These are phyloP conservation scores for Coelopa pilipes DNA, from an alignment of 2,888 invertebrate genomes.

Conservation along the genomic window DNA sequence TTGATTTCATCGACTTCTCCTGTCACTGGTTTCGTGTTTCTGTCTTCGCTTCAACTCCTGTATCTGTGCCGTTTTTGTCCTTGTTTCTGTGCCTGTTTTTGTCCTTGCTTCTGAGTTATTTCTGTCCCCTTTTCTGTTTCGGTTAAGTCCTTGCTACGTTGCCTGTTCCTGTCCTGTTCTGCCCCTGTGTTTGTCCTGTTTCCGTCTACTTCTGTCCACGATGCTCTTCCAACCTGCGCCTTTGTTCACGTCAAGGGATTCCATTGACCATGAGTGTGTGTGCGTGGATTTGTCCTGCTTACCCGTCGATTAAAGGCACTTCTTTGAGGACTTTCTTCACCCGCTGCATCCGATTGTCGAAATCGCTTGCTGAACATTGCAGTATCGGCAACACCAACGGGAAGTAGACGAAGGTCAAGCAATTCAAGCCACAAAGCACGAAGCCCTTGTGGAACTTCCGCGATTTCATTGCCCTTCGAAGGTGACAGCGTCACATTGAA, in stretches of 20 bases:
- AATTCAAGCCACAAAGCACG: conserved; percentile 67
- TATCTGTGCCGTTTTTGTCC: no score
- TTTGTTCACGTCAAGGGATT: background rate
- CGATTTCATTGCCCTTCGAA: conserved; percentile 66
- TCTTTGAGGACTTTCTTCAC: conserved; percentile 71
- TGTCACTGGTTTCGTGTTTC: no score
- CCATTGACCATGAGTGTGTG: background rate
- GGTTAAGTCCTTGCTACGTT: conserved; percentile 41
- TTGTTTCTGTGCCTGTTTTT: background rate
- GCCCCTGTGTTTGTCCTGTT: background rate
- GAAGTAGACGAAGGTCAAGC: conserved; percentile 65
- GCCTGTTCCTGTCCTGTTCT: background rate
- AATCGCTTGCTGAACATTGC: conserved; percentile 66
- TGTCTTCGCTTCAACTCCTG: no score
- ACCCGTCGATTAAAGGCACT: conserved; percentile 74
- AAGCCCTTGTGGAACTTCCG: conserved; percentile 66
- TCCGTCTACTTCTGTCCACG: background rate
- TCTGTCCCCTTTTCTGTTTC: conserved; percentile 35
- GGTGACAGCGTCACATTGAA: conserved; percentile 62
- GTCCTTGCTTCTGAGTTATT: background rate
- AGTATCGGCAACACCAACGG: conserved; percentile 63
- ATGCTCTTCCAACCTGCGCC: conserved; percentile 12
- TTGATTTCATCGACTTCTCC: no score
- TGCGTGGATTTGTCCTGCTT: conserved; percentile 48
- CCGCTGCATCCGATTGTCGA: conserved; percentile 70